Evolutionary conservation across 2,888 invertebrate species (phyloP).

Genomic region (Ommatoiulus sabulosus): DNA sequence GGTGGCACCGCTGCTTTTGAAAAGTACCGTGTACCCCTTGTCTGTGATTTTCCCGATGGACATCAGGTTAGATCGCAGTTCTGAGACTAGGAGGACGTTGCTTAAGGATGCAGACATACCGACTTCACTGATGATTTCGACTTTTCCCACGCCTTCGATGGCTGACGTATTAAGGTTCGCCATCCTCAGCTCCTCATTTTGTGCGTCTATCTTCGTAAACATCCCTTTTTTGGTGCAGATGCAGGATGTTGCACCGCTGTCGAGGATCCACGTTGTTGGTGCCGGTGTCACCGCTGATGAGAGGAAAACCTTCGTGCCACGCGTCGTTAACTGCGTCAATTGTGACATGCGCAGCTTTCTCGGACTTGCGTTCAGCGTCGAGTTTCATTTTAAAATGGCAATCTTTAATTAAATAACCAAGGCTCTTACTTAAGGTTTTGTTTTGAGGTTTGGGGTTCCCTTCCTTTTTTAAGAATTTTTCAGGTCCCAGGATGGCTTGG

Average conservation of each 20-base stretch:
- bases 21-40: not conserved
- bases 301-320: not conserved
- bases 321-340: not conserved
- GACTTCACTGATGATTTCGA: not conserved
- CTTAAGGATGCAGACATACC: not conserved
- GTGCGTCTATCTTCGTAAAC: not conserved
- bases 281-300: not conserved
- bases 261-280: not conserved
- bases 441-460: not conserved
- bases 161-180: not conserved
- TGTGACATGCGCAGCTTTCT: slow-evolving; percentile 13
- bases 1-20: not conserved
- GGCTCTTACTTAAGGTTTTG: not conserved
- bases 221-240: not conserved
- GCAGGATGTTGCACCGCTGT: not conserved
- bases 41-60: slow-evolving; percentile 35
- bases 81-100: not conserved
- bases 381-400: not conserved
- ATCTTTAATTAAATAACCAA: not conserved
- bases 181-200: not conserved
- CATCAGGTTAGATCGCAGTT: not conserved
- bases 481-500: no score
- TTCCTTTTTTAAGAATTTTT: no score
- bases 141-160: not conserved
- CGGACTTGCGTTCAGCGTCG: not conserved